Base-by-base conservation (phyloP, 2,888 invertebrate genomes). In the Hydriomena furcata region DNA sequence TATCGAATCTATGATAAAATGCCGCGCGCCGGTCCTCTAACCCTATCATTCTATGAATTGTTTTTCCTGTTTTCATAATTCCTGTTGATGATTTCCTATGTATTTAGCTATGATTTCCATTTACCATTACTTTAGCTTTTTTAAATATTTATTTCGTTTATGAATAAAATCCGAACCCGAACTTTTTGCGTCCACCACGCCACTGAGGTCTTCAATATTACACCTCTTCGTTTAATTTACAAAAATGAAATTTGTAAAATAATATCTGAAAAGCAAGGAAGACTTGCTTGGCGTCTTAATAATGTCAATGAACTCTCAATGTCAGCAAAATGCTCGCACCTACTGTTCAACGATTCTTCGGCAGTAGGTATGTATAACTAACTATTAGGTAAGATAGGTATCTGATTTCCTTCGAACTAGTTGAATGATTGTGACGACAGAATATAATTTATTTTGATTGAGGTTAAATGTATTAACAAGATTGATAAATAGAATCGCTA, bases 271-370 rank as follows among this genome's bases (percentile, higher is more conserved):
- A 74, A 71, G 71, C 76, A 79, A 81, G 77, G 80, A 79, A 76
- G 68, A 69, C 68, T 71, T 77, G 71, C 68, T 66, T 70, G 70
- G 64, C 70, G 76, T 68, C 71, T 66, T 73, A 69, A 68, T 70
- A 76, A 49, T 55, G 88, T 86, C 84, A 84, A 84, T 68, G 82
- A 87, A 76, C 88, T 81, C 74, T 88, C 86, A 88, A 88, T 86
- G 87, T 84, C 86, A 82, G 73, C 73, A 58, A 68, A 75, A 74
- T 70, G 74, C 73, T 75, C 71, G 69, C 62, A 71, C 69, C n/a
- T n/a, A n/a, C n/a, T 61, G 62, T 38, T 31, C 38, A 38, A 34
- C 25, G 34, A 38, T 47, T 47, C 37, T 34, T 43, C 25, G 8
- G 17, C 43, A 11, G 13, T 38, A 38, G 36, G 11, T 27, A 11